Percentiles rank a stretch among this genome's conserved stretches.
Evolutionary conservation across 2,797 vertebrate genomes (phyloP).

Genomic region (Calcarius lapponicus): DNA sequence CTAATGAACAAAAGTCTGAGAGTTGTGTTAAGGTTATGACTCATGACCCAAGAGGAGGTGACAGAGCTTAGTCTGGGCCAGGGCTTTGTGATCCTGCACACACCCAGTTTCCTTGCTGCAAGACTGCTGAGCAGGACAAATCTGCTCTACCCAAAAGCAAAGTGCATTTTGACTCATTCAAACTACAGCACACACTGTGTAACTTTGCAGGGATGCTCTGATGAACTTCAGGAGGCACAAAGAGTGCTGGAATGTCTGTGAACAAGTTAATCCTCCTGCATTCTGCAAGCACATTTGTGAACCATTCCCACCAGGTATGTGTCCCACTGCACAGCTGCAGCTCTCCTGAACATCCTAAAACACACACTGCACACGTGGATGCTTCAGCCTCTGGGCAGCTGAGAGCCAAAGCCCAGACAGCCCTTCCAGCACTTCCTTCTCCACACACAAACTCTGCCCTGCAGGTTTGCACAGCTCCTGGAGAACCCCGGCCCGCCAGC

Average conservation of each 20-base stretch:
- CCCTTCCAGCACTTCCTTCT: not conserved
- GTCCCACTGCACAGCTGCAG: not conserved
- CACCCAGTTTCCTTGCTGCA: not conserved
- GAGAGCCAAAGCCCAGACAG: not conserved
- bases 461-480: not conserved
- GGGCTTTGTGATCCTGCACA: not conserved
- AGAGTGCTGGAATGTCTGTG: not conserved
- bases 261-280: not conserved
- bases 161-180: not conserved
- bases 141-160: not conserved
- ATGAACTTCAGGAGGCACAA: not conserved
- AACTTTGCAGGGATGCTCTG: not conserved
- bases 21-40: not conserved
- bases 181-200: not conserved
- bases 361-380: fast-evolving
- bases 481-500: not conserved
- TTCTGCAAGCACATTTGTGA: not conserved
- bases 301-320: fast-evolving
- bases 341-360: not conserved
- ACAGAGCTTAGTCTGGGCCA: not conserved
- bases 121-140: not conserved
- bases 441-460: not conserved
- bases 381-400: not conserved
- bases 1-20: not conserved
- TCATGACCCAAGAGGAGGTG: not conserved